Evolutionary conservation across 2,113 vertebrate genomes (phyloP).

Genomic region (Apistogramma diplotaenia): DNA sequence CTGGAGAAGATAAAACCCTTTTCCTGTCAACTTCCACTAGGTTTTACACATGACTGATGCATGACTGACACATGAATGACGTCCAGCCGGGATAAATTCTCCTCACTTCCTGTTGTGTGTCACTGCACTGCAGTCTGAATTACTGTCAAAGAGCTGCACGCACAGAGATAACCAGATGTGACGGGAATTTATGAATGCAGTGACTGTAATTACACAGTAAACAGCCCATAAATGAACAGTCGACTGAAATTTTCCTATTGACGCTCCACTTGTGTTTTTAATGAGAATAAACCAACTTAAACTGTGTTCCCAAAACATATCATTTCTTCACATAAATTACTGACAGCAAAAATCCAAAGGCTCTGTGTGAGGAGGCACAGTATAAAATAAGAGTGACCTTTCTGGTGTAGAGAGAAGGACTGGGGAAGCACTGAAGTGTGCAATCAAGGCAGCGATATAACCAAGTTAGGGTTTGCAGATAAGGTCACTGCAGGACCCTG

Average conservation of each 20-base stretch:
- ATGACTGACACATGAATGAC: constrained; percentile 34
- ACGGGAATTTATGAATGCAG: not conserved
- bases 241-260: not conserved
- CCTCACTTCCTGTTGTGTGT: constrained; percentile 24
- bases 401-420: not conserved
- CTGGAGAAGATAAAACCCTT: constrained; percentile 18
- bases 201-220: not conserved
- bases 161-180: constrained; percentile 10
- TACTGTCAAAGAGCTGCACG: not conserved
- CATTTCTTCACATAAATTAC: not conserved
- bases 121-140: not conserved
- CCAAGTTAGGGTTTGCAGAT: not conserved
- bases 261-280: not conserved
- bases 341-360: not conserved
- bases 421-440: not conserved
- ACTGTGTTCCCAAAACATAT: not conserved
- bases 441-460: not conserved
- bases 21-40: not conserved
- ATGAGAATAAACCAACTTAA: not conserved
- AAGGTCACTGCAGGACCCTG: not conserved
- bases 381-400: not conserved
- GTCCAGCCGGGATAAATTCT: not conserved
- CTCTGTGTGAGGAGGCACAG: not conserved
- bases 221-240: not conserved
- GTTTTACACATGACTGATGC: constrained; percentile 23